Conservation (phyloP, 2,888 invertebrate species). For the Patella depressa region DNA sequence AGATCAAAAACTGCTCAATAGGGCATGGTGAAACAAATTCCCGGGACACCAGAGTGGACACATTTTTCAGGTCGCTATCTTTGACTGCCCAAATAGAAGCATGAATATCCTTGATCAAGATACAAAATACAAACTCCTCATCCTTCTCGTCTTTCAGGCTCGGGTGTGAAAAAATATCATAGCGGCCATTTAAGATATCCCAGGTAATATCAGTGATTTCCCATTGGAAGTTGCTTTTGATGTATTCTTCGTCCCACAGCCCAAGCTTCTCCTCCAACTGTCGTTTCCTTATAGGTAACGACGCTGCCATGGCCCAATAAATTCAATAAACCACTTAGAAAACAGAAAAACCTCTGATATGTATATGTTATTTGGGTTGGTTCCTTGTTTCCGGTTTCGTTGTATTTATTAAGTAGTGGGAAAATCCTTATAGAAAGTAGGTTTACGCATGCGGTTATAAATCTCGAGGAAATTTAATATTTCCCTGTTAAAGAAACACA, state of each 20-base stretch:
- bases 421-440: too few relatives aligned
- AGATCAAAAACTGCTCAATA: neutral
- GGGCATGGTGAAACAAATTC: slow-evolving; percentile 13
- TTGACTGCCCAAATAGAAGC: slow-evolving; percentile 15
- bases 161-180: slow-evolving; percentile 11
- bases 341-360: too few relatives aligned
- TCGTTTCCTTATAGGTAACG: neutral
- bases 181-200: slow-evolving; percentile 11
- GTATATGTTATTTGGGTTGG: too few relatives aligned
- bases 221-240: neutral
- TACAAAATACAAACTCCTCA: slow-evolving; percentile 12
- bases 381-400: too few relatives aligned
- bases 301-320: too few relatives aligned
- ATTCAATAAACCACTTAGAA: too few relatives aligned
- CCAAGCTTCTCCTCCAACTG: slow-evolving; percentile 22
- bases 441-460: too few relatives aligned
- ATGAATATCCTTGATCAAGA: slow-evolving; percentile 15
- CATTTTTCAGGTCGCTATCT: neutral
- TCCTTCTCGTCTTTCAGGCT: slow-evolving; percentile 6
- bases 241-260: neutral
- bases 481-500: too few relatives aligned
- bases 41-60: neutral
- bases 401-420: too few relatives aligned
- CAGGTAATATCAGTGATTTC: neutral
- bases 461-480: too few relatives aligned